phyloP scores from a whole-genome alignment of 1,140 invertebrate species.

The Lucilia cuprina region DNA sequence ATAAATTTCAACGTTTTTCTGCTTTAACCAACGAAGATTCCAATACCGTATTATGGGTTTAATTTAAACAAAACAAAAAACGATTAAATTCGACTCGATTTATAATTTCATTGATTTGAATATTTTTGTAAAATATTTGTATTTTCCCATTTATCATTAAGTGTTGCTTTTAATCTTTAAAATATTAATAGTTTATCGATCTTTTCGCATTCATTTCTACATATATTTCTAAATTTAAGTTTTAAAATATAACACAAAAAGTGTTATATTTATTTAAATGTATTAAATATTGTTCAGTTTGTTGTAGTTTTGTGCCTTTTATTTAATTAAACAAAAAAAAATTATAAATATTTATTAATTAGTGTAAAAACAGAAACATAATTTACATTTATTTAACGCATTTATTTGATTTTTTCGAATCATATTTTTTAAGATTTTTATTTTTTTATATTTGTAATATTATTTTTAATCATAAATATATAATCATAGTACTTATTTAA shows the following conservation, averaged over 20 bases:
- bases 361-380: neutral
- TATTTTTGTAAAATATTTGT: constrained; percentile 13
- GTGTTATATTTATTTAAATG: neutral
- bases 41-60: constrained; percentile 57
- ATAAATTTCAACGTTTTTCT: constrained; percentile 57
- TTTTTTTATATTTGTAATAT: neutral
- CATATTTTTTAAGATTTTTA: neutral
- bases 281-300: neutral
- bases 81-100: neutral
- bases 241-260: no score
- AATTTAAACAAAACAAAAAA: constrained; percentile 7
- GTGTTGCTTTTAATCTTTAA: neutral
- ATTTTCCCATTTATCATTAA: neutral
- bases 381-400: neutral
- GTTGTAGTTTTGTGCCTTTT: neutral
- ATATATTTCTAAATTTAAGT: no score
- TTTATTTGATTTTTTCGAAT: neutral
- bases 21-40: constrained; percentile 59
- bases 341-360: neutral
- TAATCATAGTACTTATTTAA: neutral
- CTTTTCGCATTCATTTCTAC: no score
- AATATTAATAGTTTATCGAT: neutral
- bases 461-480: neutral
- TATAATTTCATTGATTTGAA: neutral
- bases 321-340: neutral